Percentiles rank a stretch among this genome's conserved stretches.
Evolutionary conservation across 35 echinoderm and acorn worm genomes (phyloP).

Genomic region (Strongylocentrotus purpuratus): DNA sequence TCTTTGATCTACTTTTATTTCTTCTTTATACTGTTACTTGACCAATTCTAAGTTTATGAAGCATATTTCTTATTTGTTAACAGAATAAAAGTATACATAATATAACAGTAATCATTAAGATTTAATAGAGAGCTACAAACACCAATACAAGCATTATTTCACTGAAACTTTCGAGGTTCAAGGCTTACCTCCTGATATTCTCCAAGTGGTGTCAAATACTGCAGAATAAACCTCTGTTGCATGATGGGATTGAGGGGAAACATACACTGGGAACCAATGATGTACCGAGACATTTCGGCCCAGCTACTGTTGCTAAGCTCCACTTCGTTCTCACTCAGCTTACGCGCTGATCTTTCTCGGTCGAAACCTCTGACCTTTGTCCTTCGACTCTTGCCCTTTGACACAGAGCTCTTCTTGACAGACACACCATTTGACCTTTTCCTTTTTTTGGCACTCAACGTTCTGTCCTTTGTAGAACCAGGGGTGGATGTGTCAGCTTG

Average conservation of each 20-base stretch:
- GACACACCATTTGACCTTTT: conserved; percentile 36
- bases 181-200: conserved; percentile 95
- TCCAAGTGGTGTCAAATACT: conserved; percentile 95
- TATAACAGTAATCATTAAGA: too few relatives aligned
- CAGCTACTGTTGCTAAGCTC: conserved; percentile 97
- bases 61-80: too few relatives aligned
- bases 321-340: conserved; percentile 23
- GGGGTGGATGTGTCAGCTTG: background rate
- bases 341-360: background rate
- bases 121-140: too few relatives aligned
- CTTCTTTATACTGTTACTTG: too few relatives aligned
- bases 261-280: conserved; percentile 90
- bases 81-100: too few relatives aligned
- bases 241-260: conserved; percentile 76
- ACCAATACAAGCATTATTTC: too few relatives aligned
- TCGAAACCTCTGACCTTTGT: conserved; percentile 15
- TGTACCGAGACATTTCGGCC: conserved; percentile 80
- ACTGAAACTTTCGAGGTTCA: background rate
- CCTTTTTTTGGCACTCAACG: background rate
- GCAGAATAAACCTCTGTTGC: conserved; percentile 92
- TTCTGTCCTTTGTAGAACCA: background rate
- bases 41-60: too few relatives aligned
- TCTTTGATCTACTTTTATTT: too few relatives aligned
- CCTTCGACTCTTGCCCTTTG: conserved; percentile 57
- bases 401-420: conserved; percentile 40